These are phyloP conservation scores for Caranx ignobilis DNA, from an alignment of 2,113 vertebrate species.

Conservation along the genomic window DNA sequence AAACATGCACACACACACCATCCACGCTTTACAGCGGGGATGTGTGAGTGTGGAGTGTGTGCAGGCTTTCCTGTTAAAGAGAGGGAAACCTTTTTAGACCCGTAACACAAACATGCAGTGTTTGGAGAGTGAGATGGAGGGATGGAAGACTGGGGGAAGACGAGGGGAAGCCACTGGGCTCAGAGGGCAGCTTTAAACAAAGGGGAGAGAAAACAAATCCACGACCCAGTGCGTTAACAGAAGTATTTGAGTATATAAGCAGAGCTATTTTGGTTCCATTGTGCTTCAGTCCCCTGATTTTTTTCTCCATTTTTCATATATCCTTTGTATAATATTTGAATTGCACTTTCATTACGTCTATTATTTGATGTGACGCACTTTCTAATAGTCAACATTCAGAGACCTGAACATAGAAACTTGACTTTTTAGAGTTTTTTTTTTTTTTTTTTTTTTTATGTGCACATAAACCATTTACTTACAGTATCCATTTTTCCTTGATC, in stretches of 20 bases:
- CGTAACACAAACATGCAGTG: conserved; percentile 53
- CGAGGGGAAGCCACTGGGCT: conserved; percentile 19
- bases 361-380: background rate
- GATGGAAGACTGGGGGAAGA: conserved; percentile 36
- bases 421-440: no score
- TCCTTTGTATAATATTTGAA: conserved; percentile 13
- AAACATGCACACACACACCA: conserved; percentile 35
- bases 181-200: conserved; percentile 44
- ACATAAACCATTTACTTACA: no score
- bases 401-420: no score
- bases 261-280: conserved; percentile 59
- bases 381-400: background rate
- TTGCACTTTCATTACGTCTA: background rate
- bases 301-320: background rate
- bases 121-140: conserved; percentile 31
- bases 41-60: conserved; percentile 39
- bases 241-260: background rate
- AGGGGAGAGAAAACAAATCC: conserved; percentile 56
- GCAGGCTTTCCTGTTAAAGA: conserved; percentile 54
- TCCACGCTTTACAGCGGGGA: conserved; percentile 10
- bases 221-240: conserved; percentile 25
- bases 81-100: conserved; percentile 28
- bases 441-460: no score
- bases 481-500: no score
- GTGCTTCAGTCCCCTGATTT: conserved; percentile 19